phyloP scores from a whole-genome alignment of 1,140 invertebrate genomes.

The Drosophila orosa region DNA sequence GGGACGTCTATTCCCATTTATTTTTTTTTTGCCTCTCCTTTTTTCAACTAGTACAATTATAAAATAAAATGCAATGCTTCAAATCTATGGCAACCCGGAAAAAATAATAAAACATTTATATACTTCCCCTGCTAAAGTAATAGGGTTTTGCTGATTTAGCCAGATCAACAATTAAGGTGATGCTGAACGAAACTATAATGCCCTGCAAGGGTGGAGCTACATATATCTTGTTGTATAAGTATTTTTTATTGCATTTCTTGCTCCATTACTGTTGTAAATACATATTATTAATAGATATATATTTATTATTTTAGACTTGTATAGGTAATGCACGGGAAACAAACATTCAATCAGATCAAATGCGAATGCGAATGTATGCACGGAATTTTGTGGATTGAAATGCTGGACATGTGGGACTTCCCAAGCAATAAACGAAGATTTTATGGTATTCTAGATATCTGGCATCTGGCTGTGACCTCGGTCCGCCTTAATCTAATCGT shows the following conservation, averaged over 20 bases:
- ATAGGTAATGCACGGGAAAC: constrained; percentile 69
- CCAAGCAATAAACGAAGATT: constrained; percentile 56
- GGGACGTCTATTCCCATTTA: background rate
- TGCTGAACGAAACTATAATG: background rate
- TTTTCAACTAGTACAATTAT: too few species aligned
- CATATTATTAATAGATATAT: constrained; percentile 66
- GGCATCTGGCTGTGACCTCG: constrained; percentile 29
- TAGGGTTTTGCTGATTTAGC: too few species aligned
- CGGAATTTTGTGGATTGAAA: constrained; percentile 69
- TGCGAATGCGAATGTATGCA: constrained; percentile 68
- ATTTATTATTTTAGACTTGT: constrained; percentile 61
- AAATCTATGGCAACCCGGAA: too few species aligned
- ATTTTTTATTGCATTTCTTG: constrained; percentile 66
- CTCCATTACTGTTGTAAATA: constrained; percentile 65
- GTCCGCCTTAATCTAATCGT: constrained; percentile 76
- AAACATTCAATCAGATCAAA: constrained; percentile 74
- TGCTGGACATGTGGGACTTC: constrained; percentile 38
- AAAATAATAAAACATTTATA: too few species aligned
- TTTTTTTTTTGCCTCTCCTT: too few species aligned
- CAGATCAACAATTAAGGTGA: background rate
- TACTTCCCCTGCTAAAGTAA: too few species aligned
- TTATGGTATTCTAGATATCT: constrained; percentile 47
- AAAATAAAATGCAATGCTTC: too few species aligned
- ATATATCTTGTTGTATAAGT: constrained; percentile 39
- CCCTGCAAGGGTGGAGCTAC: background rate